Percentiles rank a stretch among this genome's conserved stretches.
Evolutionary conservation across 2,888 invertebrate species (phyloP).

Genomic region (Lissocephala sabroskyi): DNA sequence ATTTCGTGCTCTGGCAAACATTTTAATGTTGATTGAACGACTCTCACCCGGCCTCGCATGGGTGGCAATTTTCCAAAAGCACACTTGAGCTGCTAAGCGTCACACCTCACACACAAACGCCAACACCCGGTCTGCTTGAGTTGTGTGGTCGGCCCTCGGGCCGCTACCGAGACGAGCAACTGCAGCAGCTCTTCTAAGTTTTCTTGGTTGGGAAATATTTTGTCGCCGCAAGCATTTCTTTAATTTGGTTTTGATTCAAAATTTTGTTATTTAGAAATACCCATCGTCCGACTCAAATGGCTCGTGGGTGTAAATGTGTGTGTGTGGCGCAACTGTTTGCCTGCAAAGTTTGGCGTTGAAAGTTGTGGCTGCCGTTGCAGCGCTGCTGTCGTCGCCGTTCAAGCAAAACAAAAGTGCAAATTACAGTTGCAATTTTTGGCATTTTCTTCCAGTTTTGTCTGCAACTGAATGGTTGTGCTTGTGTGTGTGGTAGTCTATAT

Average conservation of each 20-base stretch:
- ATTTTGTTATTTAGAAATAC: slow-evolving; percentile 27
- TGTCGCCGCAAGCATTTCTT: slow-evolving; percentile 54
- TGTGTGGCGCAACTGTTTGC: neutral
- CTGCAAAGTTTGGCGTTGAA: neutral
- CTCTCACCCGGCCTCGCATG: too few species aligned
- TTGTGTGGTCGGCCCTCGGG: slow-evolving; percentile 17
- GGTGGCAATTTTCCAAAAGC: too few species aligned
- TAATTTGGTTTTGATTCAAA: slow-evolving; percentile 53
- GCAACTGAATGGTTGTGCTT: neutral
- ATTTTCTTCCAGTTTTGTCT: neutral
- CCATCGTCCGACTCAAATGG: too few species aligned
- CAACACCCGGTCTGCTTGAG: slow-evolving; percentile 25
- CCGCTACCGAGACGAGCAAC: neutral
- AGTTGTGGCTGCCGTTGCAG: too few species aligned
- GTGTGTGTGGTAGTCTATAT: neutral
- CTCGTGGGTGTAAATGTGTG: slow-evolving; percentile 4
- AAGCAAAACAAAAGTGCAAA: slow-evolving; percentile 52
- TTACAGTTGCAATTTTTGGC: slow-evolving; percentile 45
- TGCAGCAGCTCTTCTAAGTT: neutral
- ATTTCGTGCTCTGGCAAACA: too few species aligned
- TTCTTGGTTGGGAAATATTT: slow-evolving; percentile 32
- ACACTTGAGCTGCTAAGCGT: slow-evolving; percentile 2
- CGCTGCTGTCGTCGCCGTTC: slow-evolving; percentile 10
- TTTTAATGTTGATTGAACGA: slow-evolving; percentile 46
- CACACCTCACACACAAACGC: slow-evolving; percentile 10